A percentile compares a stretch with the other conserved stretches of the same genome.
phyloP scores from a whole-genome alignment of 2,888 invertebrate genomes.

The Beris morrisii region DNA sequence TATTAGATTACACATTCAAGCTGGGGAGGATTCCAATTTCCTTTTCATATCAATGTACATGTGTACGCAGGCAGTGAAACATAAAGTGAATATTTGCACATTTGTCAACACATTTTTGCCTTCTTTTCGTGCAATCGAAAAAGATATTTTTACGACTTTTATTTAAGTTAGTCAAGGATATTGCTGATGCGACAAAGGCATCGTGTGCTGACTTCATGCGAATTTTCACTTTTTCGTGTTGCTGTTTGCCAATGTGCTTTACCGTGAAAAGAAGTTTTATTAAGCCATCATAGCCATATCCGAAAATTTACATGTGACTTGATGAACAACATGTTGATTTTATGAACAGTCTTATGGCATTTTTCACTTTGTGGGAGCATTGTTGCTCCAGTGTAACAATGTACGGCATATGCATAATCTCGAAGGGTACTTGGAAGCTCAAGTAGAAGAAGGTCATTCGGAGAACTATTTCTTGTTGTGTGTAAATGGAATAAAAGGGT shows the following conservation, averaged over 20 bases:
- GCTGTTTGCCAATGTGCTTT: neutral
- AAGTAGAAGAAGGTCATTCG: too few species aligned
- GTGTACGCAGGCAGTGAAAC: neutral
- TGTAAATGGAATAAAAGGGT: too few species aligned
- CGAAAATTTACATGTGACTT: neutral
- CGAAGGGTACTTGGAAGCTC: too few species aligned
- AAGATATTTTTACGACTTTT: conserved; percentile 2
- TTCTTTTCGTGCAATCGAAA: neutral
- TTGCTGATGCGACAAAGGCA: neutral
- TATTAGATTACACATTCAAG: neutral
- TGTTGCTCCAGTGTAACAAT: too few species aligned
- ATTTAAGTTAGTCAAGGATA: neutral
- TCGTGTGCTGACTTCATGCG: neutral
- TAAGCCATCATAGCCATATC: neutral
- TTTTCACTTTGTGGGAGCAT: too few species aligned
- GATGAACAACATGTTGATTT: conserved; percentile 13
- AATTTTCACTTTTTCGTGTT: neutral
- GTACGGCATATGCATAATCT: too few species aligned
- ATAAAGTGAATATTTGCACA: neutral
- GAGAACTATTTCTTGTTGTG: too few species aligned
- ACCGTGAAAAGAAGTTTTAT: neutral
- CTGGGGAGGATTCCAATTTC: neutral
- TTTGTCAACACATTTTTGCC: conserved; percentile 3
- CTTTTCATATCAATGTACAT: neutral
- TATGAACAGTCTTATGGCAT: neutral